Conservation (phyloP, 2,113 vertebrate genomes). For the Chauna torquata region DNA sequence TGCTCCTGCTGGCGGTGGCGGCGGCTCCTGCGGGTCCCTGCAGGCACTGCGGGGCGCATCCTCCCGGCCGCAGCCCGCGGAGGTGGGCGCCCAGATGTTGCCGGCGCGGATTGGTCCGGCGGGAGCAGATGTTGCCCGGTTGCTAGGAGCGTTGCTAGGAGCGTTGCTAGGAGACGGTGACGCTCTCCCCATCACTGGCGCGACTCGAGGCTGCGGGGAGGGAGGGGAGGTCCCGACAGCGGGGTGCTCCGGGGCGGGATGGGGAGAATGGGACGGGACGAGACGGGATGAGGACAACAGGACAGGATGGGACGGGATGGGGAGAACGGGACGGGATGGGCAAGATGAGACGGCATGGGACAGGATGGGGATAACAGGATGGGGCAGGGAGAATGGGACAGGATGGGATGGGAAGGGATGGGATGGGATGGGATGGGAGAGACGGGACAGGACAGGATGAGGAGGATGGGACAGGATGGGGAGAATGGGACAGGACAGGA, state of each 20-base stretch:
- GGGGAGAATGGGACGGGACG: neutral
- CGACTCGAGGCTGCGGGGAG: slow-evolving; percentile 58
- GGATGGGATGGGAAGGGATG: neutral
- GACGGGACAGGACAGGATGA: too few relatives aligned
- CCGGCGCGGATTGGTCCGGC: slow-evolving; percentile 85
- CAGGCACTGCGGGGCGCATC: slow-evolving; percentile 63
- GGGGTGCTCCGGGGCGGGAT: neutral
- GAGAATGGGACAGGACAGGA: neutral
- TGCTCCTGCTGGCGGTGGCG: neutral
- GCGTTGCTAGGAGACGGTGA: slow-evolving; percentile 83
- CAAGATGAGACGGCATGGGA: too few relatives aligned
- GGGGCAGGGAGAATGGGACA: neutral
- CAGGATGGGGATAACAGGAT: too few relatives aligned
- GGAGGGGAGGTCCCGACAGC: neutral
- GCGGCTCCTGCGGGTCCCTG: slow-evolving; percentile 57
- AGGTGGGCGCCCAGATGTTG: slow-evolving; percentile 76
- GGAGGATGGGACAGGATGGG: too few relatives aligned
- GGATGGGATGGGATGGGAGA: too few relatives aligned
- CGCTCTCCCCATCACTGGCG: slow-evolving; percentile 74
- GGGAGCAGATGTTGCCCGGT: slow-evolving; percentile 89
- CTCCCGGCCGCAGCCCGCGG: slow-evolving; percentile 62
- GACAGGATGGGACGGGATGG: too few relatives aligned
- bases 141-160: slow-evolving; percentile 95
- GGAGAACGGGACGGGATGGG: neutral
- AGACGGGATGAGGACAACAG: too few relatives aligned